Evolutionary conservation across 2,888 invertebrate species (phyloP).

Genomic region (Copidosoma aretas): DNA sequence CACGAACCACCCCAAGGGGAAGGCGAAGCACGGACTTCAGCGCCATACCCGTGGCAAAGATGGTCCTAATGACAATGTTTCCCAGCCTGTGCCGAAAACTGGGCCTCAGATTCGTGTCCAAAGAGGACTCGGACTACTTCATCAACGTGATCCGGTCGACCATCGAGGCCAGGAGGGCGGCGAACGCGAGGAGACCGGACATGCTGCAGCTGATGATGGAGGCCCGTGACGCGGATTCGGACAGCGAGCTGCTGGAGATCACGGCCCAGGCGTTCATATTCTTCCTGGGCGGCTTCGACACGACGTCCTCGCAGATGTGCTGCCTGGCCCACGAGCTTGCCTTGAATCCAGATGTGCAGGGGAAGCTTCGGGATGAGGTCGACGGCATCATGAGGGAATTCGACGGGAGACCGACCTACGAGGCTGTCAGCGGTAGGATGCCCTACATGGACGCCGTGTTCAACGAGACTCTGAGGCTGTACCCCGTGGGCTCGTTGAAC

Average conservation of each 20-base stretch:
- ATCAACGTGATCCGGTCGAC: conserved; percentile 39
- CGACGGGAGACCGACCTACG: conserved; percentile 57
- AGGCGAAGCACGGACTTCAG: conserved; percentile 28
- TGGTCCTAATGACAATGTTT: conserved; percentile 31
- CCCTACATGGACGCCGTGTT: conserved; percentile 66
- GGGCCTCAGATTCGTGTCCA: not conserved
- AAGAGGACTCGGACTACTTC: conserved; percentile 40
- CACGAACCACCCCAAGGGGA: conserved; percentile 45
- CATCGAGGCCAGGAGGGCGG: conserved; percentile 43
- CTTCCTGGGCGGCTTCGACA: conserved; percentile 50
- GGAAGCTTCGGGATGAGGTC: conserved; percentile 56
- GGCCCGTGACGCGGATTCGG: conserved; percentile 30
- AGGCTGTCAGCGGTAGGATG: conserved; percentile 59
- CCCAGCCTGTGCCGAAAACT: conserved; percentile 15
- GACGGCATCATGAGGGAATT: conserved; percentile 46
- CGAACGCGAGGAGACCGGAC: conserved; percentile 62
- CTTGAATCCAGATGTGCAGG: conserved; percentile 60
- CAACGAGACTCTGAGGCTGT: conserved; percentile 47
- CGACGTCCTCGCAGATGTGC: conserved; percentile 42
- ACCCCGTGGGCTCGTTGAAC: conserved; percentile 63
- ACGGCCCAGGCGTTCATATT: conserved; percentile 61
- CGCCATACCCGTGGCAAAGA: conserved; percentile 23
- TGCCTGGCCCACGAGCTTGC: conserved; percentile 44
- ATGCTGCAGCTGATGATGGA: conserved; percentile 68
- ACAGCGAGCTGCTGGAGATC: conserved; percentile 40